phyloP scores from a whole-genome alignment of 1,140 invertebrate genomes.

The Drosophila subpulchrella region DNA sequence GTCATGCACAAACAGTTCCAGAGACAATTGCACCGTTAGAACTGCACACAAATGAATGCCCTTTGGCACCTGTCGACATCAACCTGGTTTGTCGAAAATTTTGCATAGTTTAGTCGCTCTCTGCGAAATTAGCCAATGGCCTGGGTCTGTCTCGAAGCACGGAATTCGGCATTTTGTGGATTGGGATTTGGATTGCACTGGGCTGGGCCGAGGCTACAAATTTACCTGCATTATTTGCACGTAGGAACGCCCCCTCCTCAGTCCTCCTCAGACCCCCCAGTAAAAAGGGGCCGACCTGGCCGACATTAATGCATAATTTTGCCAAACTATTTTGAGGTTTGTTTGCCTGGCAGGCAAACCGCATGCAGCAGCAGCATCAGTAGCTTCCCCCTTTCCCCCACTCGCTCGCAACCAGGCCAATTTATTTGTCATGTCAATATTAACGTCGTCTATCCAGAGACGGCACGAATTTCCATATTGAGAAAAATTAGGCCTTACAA shows the following conservation, averaged over 20 bases:
- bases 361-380: slow-evolving; percentile 41
- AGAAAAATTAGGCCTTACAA: slow-evolving; percentile 7
- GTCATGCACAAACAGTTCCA: slow-evolving; percentile 37
- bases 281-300: slow-evolving; percentile 18
- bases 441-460: slow-evolving; percentile 55
- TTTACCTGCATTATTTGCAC: slow-evolving; percentile 80
- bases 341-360: slow-evolving; percentile 70
- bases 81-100: slow-evolving; percentile 61
- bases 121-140: slow-evolving; percentile 62
- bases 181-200: slow-evolving; percentile 1
- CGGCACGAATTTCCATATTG: neutral
- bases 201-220: slow-evolving; percentile 37
- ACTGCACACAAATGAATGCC: slow-evolving; percentile 65
- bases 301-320: slow-evolving; percentile 82
- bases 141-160: neutral
- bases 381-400: slow-evolving; percentile 22
- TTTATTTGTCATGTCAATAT: slow-evolving; percentile 83
- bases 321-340: slow-evolving; percentile 83
- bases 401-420: slow-evolving; percentile 53
- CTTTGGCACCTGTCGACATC: slow-evolving; percentile 78
- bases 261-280: no score
- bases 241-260: slow-evolving; percentile 27
- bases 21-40: slow-evolving; percentile 66
- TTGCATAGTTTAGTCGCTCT: slow-evolving; percentile 66
- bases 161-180: slow-evolving; percentile 4